Percentiles rank a stretch among this genome's conserved stretches.
Evolutionary conservation across 2,888 invertebrate genomes (phyloP).

Genomic region (Rotaria macrura): DNA sequence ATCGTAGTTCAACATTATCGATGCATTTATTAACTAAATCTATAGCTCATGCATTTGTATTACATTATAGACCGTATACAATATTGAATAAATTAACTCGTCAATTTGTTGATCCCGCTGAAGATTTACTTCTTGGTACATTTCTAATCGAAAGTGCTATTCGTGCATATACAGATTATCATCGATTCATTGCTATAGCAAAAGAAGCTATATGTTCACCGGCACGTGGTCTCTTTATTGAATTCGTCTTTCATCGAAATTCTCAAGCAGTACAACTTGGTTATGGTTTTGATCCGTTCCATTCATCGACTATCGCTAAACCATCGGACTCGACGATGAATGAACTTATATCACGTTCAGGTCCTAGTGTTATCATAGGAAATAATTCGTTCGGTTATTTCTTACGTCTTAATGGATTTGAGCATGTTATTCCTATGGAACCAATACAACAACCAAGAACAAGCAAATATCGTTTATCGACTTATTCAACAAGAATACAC

Average conservation of each 20-base stretch:
- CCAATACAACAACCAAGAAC: background rate
- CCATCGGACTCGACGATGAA: background rate
- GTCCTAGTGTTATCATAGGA: background rate
- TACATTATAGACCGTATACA: background rate
- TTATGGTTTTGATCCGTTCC: constrained; percentile 4
- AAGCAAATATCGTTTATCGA: background rate
- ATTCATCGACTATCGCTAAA: background rate
- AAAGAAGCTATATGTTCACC: background rate
- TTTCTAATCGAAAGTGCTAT: constrained; percentile 15
- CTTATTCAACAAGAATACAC: constrained; percentile 10
- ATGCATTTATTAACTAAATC: background rate
- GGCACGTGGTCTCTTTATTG: background rate
- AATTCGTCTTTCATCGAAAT: background rate
- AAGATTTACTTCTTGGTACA: background rate
- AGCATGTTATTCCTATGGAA: background rate
- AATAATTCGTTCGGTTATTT: background rate
- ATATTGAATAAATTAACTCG: background rate
- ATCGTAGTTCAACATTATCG: background rate
- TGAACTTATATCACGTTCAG: background rate
- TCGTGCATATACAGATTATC: background rate
- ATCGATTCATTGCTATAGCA: background rate
- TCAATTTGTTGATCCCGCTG: constrained; percentile 8
- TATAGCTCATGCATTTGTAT: background rate
- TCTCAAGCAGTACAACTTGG: constrained; percentile 6
- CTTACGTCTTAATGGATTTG: background rate